Evolutionary conservation across 2,113 vertebrate genomes (phyloP).

Genomic region (Notarius quadriscutis): DNA sequence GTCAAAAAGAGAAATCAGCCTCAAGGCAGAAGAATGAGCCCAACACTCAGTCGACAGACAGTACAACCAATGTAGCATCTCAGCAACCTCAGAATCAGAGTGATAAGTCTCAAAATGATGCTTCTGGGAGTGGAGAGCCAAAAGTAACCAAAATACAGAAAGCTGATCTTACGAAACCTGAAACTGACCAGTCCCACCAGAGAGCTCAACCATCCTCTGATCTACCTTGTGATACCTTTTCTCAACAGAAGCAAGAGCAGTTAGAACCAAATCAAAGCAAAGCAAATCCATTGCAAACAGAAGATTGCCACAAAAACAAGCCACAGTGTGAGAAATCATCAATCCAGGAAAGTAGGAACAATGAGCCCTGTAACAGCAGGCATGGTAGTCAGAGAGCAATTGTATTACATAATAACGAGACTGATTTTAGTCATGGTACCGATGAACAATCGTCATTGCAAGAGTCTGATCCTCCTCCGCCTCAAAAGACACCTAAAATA

Average conservation of each 20-base stretch:
- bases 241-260: slow-evolving; percentile 1
- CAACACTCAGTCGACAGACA: too few relatives aligned
- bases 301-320: not conserved
- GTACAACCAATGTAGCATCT: not conserved
- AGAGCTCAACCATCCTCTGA: not conserved
- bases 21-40: not conserved
- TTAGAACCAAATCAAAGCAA: not conserved
- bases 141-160: slow-evolving; percentile 2
- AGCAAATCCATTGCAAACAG: not conserved
- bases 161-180: not conserved
- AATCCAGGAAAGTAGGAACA: not conserved
- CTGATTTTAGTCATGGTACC: not conserved
- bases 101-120: not conserved
- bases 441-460: not conserved
- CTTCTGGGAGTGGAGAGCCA: not conserved
- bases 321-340: not conserved
- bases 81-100: not conserved
- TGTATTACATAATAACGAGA: not conserved
- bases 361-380: not conserved
- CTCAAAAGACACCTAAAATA: not conserved
- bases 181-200: not conserved
- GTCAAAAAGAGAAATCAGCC: slow-evolving; percentile 7
- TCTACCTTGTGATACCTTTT: not conserved
- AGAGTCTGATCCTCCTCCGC: not conserved
- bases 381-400: slow-evolving; percentile 5